These are phyloP conservation scores for Hormaphis cornu DNA, from an alignment of 1,140 invertebrate species.

Conservation along the genomic window DNA sequence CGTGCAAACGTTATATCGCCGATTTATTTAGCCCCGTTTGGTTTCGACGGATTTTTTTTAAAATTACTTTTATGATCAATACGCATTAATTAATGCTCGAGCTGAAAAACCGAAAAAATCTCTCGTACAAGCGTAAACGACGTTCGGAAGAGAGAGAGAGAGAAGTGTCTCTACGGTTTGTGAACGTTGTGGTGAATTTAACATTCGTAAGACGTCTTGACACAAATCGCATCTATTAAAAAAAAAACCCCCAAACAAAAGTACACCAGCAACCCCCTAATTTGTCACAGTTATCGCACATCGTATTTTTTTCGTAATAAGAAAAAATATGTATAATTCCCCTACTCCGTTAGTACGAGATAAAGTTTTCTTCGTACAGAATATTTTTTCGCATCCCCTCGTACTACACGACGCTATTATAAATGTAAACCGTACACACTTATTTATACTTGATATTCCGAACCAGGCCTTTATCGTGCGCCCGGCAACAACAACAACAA, in stretches of 20 bases:
- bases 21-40: too few species aligned
- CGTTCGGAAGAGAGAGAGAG: too few species aligned
- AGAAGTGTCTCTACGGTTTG: background rate
- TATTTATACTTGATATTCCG: slow-evolving; percentile 28
- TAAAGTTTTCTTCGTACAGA: background rate
- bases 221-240: slow-evolving; percentile 13
- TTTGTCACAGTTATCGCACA: slow-evolving; percentile 30
- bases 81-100: too few species aligned
- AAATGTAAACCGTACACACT: too few species aligned
- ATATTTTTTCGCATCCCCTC: slow-evolving; percentile 7
- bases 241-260: slow-evolving; percentile 5
- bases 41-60: too few species aligned
- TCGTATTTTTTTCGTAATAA: slow-evolving; percentile 15
- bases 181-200: background rate
- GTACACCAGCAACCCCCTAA: background rate
- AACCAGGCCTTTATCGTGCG: slow-evolving; percentile 28
- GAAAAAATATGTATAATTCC: slow-evolving; percentile 11
- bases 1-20: too few species aligned
- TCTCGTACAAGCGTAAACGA: background rate
- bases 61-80: too few species aligned
- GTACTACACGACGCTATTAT: background rate
- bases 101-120: background rate
- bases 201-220: slow-evolving; percentile 5
- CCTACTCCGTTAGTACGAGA: background rate
- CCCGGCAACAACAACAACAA: slow-evolving; percentile 29